phyloP scores from a whole-genome alignment of 2,113 vertebrate species.

The Crotophaga sulcirostris region DNA sequence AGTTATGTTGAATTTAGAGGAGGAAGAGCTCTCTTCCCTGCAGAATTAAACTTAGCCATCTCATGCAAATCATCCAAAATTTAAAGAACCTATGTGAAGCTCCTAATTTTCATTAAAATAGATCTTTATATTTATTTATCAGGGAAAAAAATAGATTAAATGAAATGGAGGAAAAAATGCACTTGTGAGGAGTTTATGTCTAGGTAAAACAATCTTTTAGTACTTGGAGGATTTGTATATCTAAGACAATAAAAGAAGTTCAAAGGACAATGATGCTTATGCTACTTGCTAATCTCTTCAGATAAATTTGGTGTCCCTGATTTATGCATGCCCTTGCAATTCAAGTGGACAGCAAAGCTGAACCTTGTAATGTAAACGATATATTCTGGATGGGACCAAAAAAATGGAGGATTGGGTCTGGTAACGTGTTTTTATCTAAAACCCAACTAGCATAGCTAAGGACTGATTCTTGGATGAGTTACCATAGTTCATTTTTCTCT shows the following conservation, averaged over 20 bases:
- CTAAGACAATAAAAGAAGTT: not conserved
- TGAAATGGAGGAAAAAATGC: not conserved
- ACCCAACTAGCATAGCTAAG: not conserved
- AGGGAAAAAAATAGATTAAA: not conserved
- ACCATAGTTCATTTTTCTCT: too few relatives aligned
- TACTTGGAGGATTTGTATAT: not conserved
- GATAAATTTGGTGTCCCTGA: not conserved
- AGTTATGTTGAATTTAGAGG: not conserved
- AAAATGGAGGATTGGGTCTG: not conserved
- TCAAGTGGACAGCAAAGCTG: rapidly evolving
- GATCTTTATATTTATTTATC: not conserved
- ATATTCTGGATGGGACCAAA: not conserved
- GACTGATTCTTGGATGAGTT: not conserved
- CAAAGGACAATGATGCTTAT: not conserved
- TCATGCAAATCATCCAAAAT: not conserved
- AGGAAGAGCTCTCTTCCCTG: not conserved
- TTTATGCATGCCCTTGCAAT: not conserved
- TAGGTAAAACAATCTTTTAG: not conserved
- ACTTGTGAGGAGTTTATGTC: not conserved
- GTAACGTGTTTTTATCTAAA: not conserved
- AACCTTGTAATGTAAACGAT: not conserved
- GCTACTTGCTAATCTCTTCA: not conserved
- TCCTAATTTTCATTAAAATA: not conserved
- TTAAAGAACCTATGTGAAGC: not conserved
- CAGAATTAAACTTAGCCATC: not conserved